Conservation (phyloP, 1,140 invertebrate species). For the Cydia strobilella region DNA sequence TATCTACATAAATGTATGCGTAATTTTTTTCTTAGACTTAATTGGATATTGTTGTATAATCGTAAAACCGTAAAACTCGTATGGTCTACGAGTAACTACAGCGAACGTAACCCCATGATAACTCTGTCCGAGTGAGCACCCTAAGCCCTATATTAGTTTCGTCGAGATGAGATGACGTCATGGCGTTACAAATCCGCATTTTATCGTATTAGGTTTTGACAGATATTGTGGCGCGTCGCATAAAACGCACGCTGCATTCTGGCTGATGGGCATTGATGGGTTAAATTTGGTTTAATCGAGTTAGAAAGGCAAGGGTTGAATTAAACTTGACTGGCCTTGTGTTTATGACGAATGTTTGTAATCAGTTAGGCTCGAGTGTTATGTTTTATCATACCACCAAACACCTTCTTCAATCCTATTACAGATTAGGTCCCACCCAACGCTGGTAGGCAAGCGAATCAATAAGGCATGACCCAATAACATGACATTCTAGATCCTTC, state of each 20-base stretch:
- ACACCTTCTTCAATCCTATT: background rate
- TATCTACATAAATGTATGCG: too few relatives aligned
- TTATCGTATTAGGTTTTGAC: conserved; percentile 73
- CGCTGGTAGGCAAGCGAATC: too few relatives aligned
- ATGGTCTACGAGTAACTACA: background rate
- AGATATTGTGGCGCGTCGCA: conserved; percentile 67
- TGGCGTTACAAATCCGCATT: conserved; percentile 53
- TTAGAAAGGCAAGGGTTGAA: conserved; percentile 22
- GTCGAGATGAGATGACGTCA: conserved; percentile 44
- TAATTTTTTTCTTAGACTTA: too few relatives aligned
- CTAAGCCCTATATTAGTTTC: conserved; percentile 10
- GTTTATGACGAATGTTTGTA: background rate
- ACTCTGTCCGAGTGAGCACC: background rate
- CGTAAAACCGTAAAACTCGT: background rate
- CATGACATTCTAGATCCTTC: background rate
- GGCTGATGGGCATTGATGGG: conserved; percentile 11
- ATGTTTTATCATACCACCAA: background rate
- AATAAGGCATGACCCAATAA: background rate
- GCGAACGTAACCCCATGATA: background rate
- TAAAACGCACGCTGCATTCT: conserved; percentile 58
- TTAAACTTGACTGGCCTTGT: conserved; percentile 9
- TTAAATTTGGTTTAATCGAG: conserved; percentile 29
- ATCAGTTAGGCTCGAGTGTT: background rate
- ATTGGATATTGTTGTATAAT: background rate
- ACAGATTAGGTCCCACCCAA: too few relatives aligned